phyloP scores from a whole-genome alignment of 1,140 invertebrate species.

The Ceratosolen fusciceps region DNA sequence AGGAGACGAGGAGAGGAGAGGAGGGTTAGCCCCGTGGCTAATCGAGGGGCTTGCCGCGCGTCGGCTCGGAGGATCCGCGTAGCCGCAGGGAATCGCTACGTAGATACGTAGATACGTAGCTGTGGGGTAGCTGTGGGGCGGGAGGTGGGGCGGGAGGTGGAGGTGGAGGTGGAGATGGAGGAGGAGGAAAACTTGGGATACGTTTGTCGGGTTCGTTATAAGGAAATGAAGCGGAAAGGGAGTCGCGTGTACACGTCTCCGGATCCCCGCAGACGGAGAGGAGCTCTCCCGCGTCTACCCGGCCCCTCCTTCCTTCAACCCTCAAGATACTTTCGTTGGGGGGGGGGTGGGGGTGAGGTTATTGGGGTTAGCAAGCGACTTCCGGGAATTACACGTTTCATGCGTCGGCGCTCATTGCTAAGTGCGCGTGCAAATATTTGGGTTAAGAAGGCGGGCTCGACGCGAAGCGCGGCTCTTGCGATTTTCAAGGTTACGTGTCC shows the following conservation, averaged over 20 bases:
- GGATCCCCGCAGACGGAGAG: background rate
- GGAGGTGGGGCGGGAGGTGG: background rate
- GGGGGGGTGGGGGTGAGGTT: too few relatives aligned
- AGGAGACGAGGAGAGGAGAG: background rate
- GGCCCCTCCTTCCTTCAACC: too few relatives aligned
- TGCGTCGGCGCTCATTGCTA: background rate
- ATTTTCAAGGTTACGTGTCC: background rate
- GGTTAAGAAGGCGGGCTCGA: background rate
- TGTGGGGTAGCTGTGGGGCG: background rate
- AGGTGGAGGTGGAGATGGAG: background rate
- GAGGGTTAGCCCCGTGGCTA: too few relatives aligned
- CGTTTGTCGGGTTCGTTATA: background rate
- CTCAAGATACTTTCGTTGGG: too few relatives aligned
- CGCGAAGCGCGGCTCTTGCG: background rate
- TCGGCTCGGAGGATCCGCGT: too few relatives aligned
- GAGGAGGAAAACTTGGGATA: conserved; percentile 5
- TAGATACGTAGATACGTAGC: too few relatives aligned
- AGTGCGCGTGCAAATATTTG: background rate
- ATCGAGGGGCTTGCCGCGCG: too few relatives aligned
- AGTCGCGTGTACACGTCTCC: background rate
- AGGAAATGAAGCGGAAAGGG: conserved; percentile 37
- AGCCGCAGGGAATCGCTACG: too few relatives aligned
- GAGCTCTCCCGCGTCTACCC: background rate
- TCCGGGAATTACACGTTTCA: background rate
- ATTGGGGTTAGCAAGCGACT: background rate